Evolutionary conservation across 2,888 invertebrate species (phyloP), one percentile per base, ranked within the genome.

Genomic region (Beris chalybata): DNA sequence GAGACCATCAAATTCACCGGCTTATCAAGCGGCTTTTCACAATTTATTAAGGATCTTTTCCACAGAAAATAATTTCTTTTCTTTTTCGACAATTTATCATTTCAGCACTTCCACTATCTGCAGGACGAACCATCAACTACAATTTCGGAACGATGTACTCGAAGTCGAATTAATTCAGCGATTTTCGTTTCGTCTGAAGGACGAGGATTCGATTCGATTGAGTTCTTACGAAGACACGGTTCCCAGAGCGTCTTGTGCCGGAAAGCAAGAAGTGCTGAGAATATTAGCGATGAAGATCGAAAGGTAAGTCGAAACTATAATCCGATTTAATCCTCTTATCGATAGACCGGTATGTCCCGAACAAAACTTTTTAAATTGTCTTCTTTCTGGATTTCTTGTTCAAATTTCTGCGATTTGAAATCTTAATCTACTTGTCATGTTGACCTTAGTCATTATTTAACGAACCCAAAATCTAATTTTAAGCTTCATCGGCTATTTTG

Each of bases 131-230:
- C 85, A 71, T 86, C 86, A 75, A 81, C 86, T 74, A 86, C 86
- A 81, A 87, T 84, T 75, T 86, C 84, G 76, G 87, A 85, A 78
- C 84, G 82, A 63, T 82, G 78, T 78, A 84, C 84, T 72, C 85
- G 92, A 71, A 90, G 91, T 70, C 86, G 92, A 65, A 90, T 92
- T 77, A 93, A 92, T 79, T 92, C 92, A 68, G 93, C 92, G 73
- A 92, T 92, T 75, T 92, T 92, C 80, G 89, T 92, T 69, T 89
- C 89, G 63, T 88, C 88, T 71, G 89, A 89, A 74, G 88, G 89
- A 0, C 84, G 87, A 38, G 89, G 89, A 31, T 90, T 91, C 76
- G 89, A 91, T 75, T 89, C 91, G 69, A 87, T 90, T 74, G 92
- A 92, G 81, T 92, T 91, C 77, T 82, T 91, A 74, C 85, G 91